phyloP scores from a whole-genome alignment of 2,888 invertebrate species.

The Arge pagana region DNA sequence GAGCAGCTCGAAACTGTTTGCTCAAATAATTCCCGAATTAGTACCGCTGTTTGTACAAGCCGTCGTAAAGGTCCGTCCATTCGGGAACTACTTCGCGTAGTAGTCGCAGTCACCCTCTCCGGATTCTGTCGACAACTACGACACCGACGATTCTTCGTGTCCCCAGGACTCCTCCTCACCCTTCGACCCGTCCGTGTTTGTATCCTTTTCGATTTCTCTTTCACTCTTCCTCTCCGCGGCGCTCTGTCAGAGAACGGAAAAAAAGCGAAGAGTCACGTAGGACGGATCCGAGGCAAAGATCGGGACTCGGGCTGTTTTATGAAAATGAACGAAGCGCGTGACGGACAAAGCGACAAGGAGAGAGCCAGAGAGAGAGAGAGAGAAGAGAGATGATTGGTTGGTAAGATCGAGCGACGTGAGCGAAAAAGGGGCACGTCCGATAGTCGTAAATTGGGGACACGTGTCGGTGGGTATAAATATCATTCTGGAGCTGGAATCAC shows the following conservation, averaged over 20 bases:
- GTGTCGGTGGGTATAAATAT: no score
- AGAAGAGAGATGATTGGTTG: constrained; percentile 32
- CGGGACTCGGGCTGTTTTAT: neutral
- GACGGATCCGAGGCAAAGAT: constrained; percentile 10
- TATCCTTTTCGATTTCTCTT: neutral
- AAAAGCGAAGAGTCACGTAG: constrained; percentile 13
- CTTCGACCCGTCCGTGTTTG: constrained; percentile 3
- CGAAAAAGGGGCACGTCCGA: no score
- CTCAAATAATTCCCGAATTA: constrained; percentile 47
- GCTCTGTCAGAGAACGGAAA: no score
- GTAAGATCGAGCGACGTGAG: constrained; percentile 37
- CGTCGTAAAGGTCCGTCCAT: constrained; percentile 23
- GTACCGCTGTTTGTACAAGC: constrained; percentile 34
- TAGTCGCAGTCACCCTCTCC: constrained; percentile 12
- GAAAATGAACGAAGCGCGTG: constrained; percentile 7
- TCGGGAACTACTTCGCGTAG: constrained; percentile 15
- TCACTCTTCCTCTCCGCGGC: neutral
- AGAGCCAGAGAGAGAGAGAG: constrained; percentile 15
- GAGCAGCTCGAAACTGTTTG: constrained; percentile 36
- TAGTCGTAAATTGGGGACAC: no score
- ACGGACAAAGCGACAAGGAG: constrained; percentile 23
- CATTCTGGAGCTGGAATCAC: no score
- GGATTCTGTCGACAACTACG: constrained; percentile 2
- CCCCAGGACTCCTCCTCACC: constrained; percentile 9
- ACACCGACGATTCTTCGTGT: constrained; percentile 12